Conservation (phyloP, 2,888 invertebrate genomes). For the Odontothrips loti region DNA sequence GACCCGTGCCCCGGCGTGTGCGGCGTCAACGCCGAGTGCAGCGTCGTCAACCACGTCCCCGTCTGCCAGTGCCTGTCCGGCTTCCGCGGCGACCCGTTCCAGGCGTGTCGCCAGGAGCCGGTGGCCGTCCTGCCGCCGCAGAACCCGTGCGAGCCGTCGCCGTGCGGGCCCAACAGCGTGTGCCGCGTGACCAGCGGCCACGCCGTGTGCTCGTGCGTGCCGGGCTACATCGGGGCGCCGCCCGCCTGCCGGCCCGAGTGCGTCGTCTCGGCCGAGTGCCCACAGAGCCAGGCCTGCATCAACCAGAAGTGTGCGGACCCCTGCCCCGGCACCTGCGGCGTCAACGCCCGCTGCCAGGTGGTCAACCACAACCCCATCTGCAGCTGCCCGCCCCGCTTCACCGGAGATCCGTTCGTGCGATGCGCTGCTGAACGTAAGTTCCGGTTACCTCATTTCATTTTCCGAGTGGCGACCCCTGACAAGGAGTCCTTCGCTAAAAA, state of each 20-base stretch:
- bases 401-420: conserved; percentile 58
- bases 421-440: conserved; percentile 50
- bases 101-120: conserved; percentile 62
- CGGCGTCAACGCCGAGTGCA: conserved; percentile 76
- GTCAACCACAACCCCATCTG: conserved; percentile 61
- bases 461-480: too few species aligned
- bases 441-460: neutral
- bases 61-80: conserved; percentile 73
- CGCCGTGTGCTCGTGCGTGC: conserved; percentile 59
- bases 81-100: conserved; percentile 78
- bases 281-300: conserved; percentile 58
- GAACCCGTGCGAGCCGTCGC: conserved; percentile 58
- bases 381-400: conserved; percentile 55
- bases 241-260: conserved; percentile 59
- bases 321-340: conserved; percentile 58
- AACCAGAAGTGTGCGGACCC: conserved; percentile 61
- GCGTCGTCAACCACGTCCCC: conserved; percentile 76
- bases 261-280: conserved; percentile 57
- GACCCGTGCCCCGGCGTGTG: conserved; percentile 83
- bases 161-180: conserved; percentile 58
- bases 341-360: conserved; percentile 56
- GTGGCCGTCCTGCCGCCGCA: conserved; percentile 45
- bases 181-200: conserved; percentile 55
- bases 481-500: too few species aligned
- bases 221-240: conserved; percentile 56